Evolutionary conservation across 2,888 invertebrate species (phyloP).

Genomic region (Andrena trimmerana): DNA sequence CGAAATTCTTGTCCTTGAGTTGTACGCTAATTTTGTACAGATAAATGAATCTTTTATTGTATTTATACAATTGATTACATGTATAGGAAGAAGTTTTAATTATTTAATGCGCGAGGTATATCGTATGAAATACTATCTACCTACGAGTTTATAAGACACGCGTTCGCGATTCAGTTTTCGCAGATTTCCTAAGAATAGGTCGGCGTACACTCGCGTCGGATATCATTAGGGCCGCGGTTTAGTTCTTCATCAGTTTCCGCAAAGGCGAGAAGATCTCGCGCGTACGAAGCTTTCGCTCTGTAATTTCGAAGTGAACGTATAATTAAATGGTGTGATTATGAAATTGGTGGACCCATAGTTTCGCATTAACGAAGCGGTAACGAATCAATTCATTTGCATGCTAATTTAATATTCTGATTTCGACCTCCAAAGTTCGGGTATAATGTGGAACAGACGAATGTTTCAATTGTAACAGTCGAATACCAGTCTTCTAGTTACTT

Average conservation of each 20-base stretch:
- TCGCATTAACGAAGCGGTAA: not conserved
- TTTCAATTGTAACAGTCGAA: not conserved
- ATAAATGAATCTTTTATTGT: not conserved
- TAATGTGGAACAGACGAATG: not conserved
- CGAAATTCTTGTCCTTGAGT: not conserved
- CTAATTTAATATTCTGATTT: not conserved
- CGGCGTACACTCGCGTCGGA: slow-evolving; percentile 73
- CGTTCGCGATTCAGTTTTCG: slow-evolving; percentile 68
- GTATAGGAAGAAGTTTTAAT: not conserved
- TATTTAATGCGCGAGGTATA: slow-evolving; percentile 14
- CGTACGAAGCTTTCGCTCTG: slow-evolving; percentile 1
- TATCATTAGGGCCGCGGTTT: slow-evolving; percentile 70
- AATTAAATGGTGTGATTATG: slow-evolving; percentile 10
- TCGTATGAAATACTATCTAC: slow-evolving; percentile 44
- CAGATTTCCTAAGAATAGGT: slow-evolving; percentile 78
- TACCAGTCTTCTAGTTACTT: not conserved
- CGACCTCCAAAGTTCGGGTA: not conserved
- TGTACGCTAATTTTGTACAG: not conserved
- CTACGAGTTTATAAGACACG: slow-evolving; percentile 42
- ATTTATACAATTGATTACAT: not conserved
- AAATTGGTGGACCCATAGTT: not conserved
- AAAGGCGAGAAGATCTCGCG: slow-evolving; percentile 60
- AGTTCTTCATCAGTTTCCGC: slow-evolving; percentile 73
- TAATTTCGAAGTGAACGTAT: slow-evolving; percentile 10
- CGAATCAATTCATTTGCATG: not conserved